Conservation (phyloP, 2,797 vertebrate species). For the Gymnopithys bicolor region DNA sequence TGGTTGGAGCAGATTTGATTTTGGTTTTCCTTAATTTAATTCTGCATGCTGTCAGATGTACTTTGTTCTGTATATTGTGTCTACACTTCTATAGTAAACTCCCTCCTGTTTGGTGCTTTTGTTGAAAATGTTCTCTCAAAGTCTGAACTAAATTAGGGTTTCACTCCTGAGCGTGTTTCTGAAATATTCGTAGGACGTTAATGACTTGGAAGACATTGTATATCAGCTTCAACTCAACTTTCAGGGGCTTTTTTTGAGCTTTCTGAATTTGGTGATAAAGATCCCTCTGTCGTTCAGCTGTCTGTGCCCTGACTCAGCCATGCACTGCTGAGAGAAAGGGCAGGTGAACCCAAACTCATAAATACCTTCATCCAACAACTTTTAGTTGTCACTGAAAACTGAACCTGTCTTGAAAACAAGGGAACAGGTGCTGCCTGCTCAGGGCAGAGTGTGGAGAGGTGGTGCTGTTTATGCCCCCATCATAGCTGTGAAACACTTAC, state of each 20-base stretch:
- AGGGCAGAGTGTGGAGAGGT: background rate
- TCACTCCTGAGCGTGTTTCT: background rate
- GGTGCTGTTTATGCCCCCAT: background rate
- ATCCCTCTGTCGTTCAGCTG: background rate
- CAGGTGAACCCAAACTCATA: background rate
- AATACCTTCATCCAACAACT: background rate
- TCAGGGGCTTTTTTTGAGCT: background rate
- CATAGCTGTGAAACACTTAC: background rate
- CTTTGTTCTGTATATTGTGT: conserved; percentile 61
- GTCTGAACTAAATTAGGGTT: conserved; percentile 7
- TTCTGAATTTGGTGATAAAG: background rate
- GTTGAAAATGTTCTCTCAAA: conserved; percentile 3
- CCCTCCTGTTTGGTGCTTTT: conserved; percentile 39
- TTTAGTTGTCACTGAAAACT: background rate
- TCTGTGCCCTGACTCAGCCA: background rate
- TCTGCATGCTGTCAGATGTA: conserved; percentile 57
- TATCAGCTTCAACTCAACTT: background rate
- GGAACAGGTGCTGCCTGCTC: background rate
- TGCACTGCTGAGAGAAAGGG: background rate
- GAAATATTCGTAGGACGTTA: conserved; percentile 1
- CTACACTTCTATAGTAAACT: conserved; percentile 48
- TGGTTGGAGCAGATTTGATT: conserved; percentile 65
- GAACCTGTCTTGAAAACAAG: background rate
- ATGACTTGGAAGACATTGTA: background rate
- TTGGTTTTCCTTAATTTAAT: conserved; percentile 64